Evolutionary conservation across 1,140 invertebrate genomes (phyloP).

Genomic region (Drosophila sturtevanti): DNA sequence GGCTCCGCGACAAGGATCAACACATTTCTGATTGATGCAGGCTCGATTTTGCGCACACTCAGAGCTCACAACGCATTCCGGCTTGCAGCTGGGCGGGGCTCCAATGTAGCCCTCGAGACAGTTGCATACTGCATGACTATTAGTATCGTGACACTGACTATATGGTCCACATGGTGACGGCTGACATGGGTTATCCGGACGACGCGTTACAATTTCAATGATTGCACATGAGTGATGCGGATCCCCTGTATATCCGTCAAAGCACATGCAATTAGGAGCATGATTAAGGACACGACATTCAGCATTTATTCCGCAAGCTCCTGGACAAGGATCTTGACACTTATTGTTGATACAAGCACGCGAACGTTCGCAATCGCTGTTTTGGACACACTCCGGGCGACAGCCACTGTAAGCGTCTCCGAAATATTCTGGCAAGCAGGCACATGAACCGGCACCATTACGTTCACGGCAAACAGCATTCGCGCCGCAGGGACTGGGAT

Average conservation of each 20-base stretch:
- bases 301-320: constrained; percentile 87
- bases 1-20: constrained; percentile 91
- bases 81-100: constrained; percentile 90
- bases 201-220: constrained; percentile 74
- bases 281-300: constrained; percentile 88
- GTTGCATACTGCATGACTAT: constrained; percentile 92
- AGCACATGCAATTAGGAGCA: constrained; percentile 89
- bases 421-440: constrained; percentile 88
- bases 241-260: constrained; percentile 90
- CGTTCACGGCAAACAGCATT: constrained; percentile 91
- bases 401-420: constrained; percentile 89
- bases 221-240: constrained; percentile 83
- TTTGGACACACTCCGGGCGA: constrained; percentile 89
- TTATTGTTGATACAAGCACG: constrained; percentile 88
- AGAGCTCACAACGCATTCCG: constrained; percentile 92
- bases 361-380: constrained; percentile 87
- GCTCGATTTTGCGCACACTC: constrained; percentile 93
- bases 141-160: constrained; percentile 85
- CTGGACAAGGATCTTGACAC: constrained; percentile 89
- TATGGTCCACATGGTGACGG: constrained; percentile 93
- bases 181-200: constrained; percentile 86
- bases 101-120: constrained; percentile 90
- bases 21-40: constrained; percentile 91
- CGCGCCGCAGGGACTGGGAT: constrained; percentile 91
- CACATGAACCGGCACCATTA: constrained; percentile 90